Conservation (phyloP, 1,140 invertebrate species). For the Ceratitis capitata region DNA sequence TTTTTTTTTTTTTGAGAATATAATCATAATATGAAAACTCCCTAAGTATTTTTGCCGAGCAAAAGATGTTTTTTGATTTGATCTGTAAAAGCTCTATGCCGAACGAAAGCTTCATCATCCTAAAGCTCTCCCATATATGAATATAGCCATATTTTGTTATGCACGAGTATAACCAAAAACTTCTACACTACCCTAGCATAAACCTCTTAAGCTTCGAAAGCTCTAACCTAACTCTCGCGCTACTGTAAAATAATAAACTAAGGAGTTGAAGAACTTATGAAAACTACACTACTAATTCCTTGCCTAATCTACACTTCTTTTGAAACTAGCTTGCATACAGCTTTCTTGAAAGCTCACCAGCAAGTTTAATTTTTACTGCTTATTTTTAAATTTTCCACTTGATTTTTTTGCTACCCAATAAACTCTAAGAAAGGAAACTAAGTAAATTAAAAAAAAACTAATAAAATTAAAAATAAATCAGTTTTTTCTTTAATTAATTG, state of each 20-base stretch:
- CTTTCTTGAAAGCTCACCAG: not conserved
- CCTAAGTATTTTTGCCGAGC: too few species aligned
- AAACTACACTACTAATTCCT: not conserved
- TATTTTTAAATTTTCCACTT: not conserved
- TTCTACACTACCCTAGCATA: too few species aligned
- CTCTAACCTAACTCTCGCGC: not conserved
- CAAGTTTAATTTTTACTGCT: not conserved
- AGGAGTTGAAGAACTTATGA: not conserved
- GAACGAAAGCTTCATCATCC: not conserved
- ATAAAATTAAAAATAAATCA: not conserved
- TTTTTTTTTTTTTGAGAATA: too few species aligned
- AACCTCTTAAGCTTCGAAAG: not conserved
- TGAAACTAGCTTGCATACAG: not conserved
- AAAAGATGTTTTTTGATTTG: too few species aligned
- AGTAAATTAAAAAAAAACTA: not conserved
- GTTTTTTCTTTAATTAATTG: constrained; percentile 53
- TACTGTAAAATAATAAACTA: not conserved
- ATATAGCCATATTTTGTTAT: too few species aligned
- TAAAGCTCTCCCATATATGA: not conserved
- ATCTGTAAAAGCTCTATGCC: too few species aligned
- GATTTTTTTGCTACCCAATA: not conserved
- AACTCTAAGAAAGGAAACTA: not conserved
- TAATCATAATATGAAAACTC: too few species aligned
- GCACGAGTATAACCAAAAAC: too few species aligned
- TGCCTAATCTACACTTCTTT: not conserved